Evolutionary conservation across 35 echinoderm and acorn worm species (phyloP).

Genomic region (Anneissia japonica): DNA sequence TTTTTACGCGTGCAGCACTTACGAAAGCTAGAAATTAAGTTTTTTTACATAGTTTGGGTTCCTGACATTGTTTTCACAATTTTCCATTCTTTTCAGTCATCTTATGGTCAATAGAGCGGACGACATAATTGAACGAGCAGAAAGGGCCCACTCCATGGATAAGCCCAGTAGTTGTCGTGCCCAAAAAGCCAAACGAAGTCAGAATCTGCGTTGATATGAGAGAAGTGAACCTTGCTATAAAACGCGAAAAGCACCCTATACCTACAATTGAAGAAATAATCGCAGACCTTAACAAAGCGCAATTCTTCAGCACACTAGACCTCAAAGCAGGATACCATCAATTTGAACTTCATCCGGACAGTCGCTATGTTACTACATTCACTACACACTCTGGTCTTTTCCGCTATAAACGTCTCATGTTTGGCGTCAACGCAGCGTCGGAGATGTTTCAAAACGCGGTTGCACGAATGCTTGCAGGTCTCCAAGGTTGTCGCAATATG

Average conservation of each 20-base stretch:
- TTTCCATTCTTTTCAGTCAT: too few relatives aligned
- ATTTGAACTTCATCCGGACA: conserved; percentile 20
- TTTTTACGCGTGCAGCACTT: too few relatives aligned
- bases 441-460: conserved; percentile 59
- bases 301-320: conserved; percentile 49
- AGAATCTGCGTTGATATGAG: conserved; percentile 42
- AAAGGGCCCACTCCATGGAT: conserved; percentile 4
- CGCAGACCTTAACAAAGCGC: conserved; percentile 24
- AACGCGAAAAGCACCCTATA: conserved; percentile 50
- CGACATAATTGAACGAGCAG: conserved; percentile 17
- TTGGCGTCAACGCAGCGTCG: conserved; percentile 57
- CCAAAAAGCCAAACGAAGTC: conserved; percentile 3
- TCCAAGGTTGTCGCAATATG: conserved; percentile 44
- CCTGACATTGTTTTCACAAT: too few relatives aligned
- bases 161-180: background rate
- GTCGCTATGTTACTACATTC: conserved; percentile 50
- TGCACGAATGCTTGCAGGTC: conserved; percentile 37
- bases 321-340: conserved; percentile 53
- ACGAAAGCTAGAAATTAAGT: too few relatives aligned
- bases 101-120: too few relatives aligned
- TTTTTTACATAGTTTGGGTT: too few relatives aligned
- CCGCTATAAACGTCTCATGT: conserved; percentile 50
- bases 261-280: conserved; percentile 61
- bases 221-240: conserved; percentile 20
- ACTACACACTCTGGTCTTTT: conserved; percentile 28